Base-by-base conservation (phyloP, 2,888 invertebrate species). In the Galeopsomyia nigrocyanea region DNA sequence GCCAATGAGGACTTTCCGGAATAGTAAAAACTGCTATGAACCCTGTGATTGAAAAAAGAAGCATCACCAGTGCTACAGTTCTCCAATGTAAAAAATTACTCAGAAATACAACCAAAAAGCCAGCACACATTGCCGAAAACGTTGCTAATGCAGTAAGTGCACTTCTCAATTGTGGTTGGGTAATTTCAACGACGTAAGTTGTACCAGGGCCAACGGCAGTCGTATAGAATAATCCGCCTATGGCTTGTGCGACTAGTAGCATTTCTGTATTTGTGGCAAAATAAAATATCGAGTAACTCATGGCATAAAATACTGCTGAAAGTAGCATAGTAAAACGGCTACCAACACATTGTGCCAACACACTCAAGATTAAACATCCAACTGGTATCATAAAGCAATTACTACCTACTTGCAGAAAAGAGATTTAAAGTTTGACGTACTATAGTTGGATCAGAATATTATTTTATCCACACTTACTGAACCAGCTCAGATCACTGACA, bases 221-320 rank as follows among this genome's bases (percentile, higher is more conserved):
- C 0, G 63, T n/a, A 16, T 49, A 47, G 19, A 17, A 22, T 3
- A 69, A 17, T 39, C 31, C 65, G 1, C 53, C 47, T 3, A 71
- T 9, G 9, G 60, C 17, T 17, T 65, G 47, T 7, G 53, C 65
- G 10, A 50, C 0, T 46, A 71, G 13, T 3, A 71, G 2, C 51
- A 58, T 51, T 3, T 5, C 16, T 0, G 65, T n/a, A 22, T 22
- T 60, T 3, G n/a, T 22, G 0, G 64, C 70, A 9, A 19, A 65
- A 50, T 65, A 65, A n/a, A 65, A 71, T 2, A 71, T 31, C 14
- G 65, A n/a, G n/a, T n/a, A n/a, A n/a, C n/a, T n/a, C n/a, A n/a
- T n/a, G n/a, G n/a, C n/a, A n/a, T n/a, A n/a, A n/a, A n/a, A n/a
- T n/a, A n/a, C n/a, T n/a, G n/a, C n/a, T n/a, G n/a, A n/a, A n/a